Evolutionary conservation across 2,797 vertebrate species (phyloP).

Genomic region (Spheniscus humboldti): DNA sequence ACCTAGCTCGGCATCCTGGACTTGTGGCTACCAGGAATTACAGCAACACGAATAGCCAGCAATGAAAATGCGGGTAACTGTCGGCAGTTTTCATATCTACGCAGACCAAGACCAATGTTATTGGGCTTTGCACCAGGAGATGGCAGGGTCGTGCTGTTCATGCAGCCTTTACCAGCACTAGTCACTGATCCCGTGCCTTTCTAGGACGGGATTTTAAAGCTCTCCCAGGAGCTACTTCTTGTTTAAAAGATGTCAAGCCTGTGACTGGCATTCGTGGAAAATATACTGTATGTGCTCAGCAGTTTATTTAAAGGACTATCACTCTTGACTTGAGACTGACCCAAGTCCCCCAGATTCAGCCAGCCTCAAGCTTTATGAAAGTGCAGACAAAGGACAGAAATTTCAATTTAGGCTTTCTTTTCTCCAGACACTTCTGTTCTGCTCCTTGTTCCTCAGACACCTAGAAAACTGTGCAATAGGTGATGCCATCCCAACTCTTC

Average conservation of each 20-base stretch:
- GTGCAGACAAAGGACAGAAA: background rate
- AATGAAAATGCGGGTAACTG: background rate
- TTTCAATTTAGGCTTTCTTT: background rate
- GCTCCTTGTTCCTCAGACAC: background rate
- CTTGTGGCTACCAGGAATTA: too few species aligned
- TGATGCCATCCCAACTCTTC: background rate
- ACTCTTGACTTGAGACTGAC: background rate
- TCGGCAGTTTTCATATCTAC: fast-evolving
- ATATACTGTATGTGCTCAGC: background rate
- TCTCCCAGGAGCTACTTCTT: background rate
- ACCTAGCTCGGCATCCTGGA: background rate
- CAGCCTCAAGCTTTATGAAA: background rate
- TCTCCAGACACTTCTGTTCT: background rate
- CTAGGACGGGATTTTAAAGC: background rate
- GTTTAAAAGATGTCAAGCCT: background rate
- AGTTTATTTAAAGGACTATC: background rate
- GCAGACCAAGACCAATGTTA: background rate
- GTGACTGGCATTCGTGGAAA: background rate
- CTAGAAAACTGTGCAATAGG: background rate
- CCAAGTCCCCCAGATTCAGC: background rate
- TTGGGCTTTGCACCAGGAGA: slow-evolving; percentile 17
- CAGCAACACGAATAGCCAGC: fast-evolving
- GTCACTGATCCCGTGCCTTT: fast-evolving
- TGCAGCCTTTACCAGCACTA: fast-evolving
- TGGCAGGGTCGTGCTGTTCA: slow-evolving; percentile 41